phyloP scores from a whole-genome alignment of 2,113 vertebrate species.

The Callocephalon fimbriatum region DNA sequence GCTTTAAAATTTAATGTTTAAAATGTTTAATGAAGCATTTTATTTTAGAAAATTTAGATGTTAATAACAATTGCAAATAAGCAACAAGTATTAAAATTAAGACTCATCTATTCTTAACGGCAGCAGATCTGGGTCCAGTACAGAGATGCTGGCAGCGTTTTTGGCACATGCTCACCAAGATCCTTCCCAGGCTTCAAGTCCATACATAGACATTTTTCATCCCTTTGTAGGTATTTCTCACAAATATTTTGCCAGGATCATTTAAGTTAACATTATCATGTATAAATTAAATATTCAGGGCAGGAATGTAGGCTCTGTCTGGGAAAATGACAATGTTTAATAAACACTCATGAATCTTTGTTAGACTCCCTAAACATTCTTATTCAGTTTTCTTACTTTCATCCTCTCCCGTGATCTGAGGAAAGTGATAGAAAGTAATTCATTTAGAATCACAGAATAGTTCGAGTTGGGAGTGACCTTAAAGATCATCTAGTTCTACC shows the following conservation, averaged over 20 bases:
- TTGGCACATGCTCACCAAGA: fast-evolving
- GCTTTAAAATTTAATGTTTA: background rate
- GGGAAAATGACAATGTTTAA: too few species aligned
- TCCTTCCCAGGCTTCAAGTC: background rate
- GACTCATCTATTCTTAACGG: background rate
- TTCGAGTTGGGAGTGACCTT: background rate
- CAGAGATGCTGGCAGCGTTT: background rate
- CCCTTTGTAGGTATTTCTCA: fast-evolving
- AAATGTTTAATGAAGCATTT: background rate
- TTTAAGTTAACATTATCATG: fast-evolving
- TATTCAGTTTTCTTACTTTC: background rate
- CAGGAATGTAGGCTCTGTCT: fast-evolving
- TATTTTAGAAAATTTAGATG: background rate
- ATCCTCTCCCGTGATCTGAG: fast-evolving
- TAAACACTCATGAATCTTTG: background rate
- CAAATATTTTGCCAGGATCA: too few species aligned
- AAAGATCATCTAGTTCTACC: background rate
- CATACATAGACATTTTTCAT: fast-evolving
- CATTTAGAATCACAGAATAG: background rate
- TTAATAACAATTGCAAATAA: background rate
- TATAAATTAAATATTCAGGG: background rate
- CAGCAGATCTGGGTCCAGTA: background rate
- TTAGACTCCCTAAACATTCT: background rate
- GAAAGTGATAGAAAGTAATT: too few species aligned
- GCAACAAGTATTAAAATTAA: background rate